Conservation (phyloP, 2,888 invertebrate genomes). For the Therioaphis trifolii region DNA sequence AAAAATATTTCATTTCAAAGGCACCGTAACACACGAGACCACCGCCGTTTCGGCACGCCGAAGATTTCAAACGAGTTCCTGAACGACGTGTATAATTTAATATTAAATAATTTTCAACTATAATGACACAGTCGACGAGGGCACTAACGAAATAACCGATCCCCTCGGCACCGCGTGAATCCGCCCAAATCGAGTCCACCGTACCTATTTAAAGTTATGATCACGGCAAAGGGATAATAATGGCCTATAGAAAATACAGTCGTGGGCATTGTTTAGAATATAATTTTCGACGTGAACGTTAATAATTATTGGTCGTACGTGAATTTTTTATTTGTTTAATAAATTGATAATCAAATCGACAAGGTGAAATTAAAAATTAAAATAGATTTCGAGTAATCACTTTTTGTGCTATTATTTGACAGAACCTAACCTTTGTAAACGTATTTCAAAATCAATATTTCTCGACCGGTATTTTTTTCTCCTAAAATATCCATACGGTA, state of each 20-base stretch:
- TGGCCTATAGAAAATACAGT: neutral
- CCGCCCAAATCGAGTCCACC: neutral
- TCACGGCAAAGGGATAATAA: neutral
- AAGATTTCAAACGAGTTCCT: neutral
- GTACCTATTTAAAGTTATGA: too few species aligned
- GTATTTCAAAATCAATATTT: too few species aligned
- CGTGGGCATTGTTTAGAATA: neutral
- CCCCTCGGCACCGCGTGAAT: neutral
- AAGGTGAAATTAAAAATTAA: neutral
- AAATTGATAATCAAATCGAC: neutral
- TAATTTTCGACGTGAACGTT: neutral
- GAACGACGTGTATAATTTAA: slow-evolving; percentile 6
- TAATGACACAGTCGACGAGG: neutral
- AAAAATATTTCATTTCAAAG: slow-evolving; percentile 30
- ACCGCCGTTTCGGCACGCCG: neutral
- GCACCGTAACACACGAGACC: neutral
- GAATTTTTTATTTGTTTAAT: too few species aligned
- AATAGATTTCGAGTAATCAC: too few species aligned
- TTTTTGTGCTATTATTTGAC: too few species aligned
- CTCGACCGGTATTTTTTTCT: too few species aligned
- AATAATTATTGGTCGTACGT: too few species aligned
- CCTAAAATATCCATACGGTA: too few species aligned
- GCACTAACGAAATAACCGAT: neutral
- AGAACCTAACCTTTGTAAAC: too few species aligned
- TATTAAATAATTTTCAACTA: neutral